These are phyloP conservation scores for Donacobius atricapilla DNA, from an alignment of 2,113 vertebrate genomes.

Conservation along the genomic window DNA sequence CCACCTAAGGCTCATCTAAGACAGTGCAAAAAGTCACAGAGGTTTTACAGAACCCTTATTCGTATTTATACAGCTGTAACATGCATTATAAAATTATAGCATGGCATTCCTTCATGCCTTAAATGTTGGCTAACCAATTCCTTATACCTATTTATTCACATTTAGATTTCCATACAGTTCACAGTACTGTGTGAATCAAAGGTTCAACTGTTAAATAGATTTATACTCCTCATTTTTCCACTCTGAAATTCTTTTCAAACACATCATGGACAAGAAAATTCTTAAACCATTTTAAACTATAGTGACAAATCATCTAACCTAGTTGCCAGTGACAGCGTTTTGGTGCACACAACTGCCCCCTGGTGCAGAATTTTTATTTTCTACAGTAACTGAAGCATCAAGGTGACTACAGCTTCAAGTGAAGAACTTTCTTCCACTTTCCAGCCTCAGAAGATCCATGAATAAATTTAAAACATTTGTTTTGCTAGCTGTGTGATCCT, in stretches of 20 bases:
- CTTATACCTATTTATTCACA: background rate
- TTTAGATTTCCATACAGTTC: conserved; percentile 13
- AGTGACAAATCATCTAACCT: background rate
- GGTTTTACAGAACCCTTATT: background rate
- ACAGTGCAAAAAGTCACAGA: background rate
- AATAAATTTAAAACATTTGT: background rate
- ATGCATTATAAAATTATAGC: conserved; percentile 8
- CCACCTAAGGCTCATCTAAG: conserved; percentile 62
- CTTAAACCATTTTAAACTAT: background rate
- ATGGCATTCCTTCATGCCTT: conserved; percentile 3
- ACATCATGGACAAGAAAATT: background rate
- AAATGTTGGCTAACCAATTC: background rate
- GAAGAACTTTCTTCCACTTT: background rate
- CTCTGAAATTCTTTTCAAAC: conserved; percentile 19
- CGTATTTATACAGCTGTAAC: conserved; percentile 43
- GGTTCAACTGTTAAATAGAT: background rate
- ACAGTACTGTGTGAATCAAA: conserved; percentile 14
- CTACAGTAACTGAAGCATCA: background rate
- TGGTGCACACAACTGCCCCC: background rate
- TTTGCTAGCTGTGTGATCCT: background rate
- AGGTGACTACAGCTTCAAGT: background rate
- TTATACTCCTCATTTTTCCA: background rate
- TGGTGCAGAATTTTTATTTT: background rate
- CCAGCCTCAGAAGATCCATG: background rate
- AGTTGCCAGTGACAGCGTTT: background rate